phyloP scores from a whole-genome alignment of 2,113 vertebrate genomes.

The Alectura lathami region DNA sequence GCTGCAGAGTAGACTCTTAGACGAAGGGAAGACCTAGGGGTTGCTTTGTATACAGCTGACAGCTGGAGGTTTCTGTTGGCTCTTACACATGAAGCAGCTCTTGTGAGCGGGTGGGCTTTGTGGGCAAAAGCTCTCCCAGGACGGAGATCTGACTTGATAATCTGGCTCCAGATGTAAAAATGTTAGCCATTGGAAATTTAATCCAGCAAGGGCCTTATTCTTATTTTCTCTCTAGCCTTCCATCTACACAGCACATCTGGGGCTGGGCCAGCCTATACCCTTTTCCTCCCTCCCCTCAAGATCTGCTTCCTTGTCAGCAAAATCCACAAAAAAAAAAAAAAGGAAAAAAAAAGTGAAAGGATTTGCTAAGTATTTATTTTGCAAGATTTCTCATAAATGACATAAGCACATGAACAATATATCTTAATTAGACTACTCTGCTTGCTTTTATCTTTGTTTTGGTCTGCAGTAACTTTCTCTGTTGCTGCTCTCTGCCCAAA shows the following conservation, averaged over 20 bases:
- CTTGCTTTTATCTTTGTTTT: background rate
- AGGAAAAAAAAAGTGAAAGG: background rate
- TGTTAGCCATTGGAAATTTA: background rate
- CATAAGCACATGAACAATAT: background rate
- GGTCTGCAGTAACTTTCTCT: background rate
- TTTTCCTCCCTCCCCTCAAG: background rate
- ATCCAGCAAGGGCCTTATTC: background rate
- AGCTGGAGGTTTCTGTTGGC: background rate
- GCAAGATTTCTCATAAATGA: background rate
- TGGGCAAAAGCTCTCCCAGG: conserved; percentile 15
- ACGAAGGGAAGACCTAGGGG: background rate
- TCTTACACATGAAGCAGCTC: background rate
- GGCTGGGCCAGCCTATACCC: background rate
- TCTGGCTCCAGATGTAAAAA: background rate
- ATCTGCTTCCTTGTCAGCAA: background rate
- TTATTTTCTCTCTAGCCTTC: background rate
- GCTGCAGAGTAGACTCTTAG: background rate
- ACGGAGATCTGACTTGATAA: conserved; percentile 4
- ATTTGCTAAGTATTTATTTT: background rate
- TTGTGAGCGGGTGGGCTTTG: background rate
- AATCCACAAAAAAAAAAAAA: background rate
- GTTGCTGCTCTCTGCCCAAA: background rate
- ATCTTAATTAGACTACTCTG: background rate
- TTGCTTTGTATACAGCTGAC: background rate
- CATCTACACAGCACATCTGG: background rate